These are phyloP conservation scores for Drosophila melanica DNA, from an alignment of 1,140 invertebrate species.

Conservation along the genomic window DNA sequence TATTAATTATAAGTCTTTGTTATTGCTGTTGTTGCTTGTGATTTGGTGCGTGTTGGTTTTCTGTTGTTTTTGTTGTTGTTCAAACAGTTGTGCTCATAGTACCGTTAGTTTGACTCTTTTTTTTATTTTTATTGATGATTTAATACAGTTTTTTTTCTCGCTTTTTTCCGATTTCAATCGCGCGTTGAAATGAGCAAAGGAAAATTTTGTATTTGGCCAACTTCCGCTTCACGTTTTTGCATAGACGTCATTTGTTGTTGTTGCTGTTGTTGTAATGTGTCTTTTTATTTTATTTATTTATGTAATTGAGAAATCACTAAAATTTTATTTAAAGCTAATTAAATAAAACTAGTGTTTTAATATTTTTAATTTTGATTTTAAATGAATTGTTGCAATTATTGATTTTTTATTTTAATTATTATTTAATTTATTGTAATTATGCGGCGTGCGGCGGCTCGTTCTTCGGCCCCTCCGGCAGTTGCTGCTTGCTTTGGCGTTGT, in stretches of 20 bases:
- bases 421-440: constrained; percentile 58
- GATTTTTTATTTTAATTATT: constrained; percentile 39
- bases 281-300: constrained; percentile 53
- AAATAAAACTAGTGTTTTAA: constrained; percentile 67
- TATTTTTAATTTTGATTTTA: constrained; percentile 1
- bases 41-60: constrained; percentile 65
- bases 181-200: constrained; percentile 57
- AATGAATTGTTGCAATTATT: constrained; percentile 32
- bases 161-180: constrained; percentile 59
- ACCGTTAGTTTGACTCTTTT: constrained; percentile 57
- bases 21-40: constrained; percentile 51
- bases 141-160: constrained; percentile 56
- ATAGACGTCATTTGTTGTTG: constrained; percentile 39
- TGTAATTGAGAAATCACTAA: constrained; percentile 67
- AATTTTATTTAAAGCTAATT: constrained; percentile 70
- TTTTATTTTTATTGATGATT: constrained; percentile 78
- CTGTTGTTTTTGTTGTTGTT: constrained; percentile 36
- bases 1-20: constrained; percentile 63
- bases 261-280: constrained; percentile 38
- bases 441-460: constrained; percentile 56
- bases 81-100: constrained; percentile 68
- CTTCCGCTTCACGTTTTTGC: constrained; percentile 42
- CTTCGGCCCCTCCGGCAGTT: constrained; percentile 60
- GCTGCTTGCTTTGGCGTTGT: constrained; percentile 68
- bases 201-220: constrained; percentile 43